Conservation (phyloP, 2,888 invertebrate genomes). For the Mactromeris polynyma region DNA sequence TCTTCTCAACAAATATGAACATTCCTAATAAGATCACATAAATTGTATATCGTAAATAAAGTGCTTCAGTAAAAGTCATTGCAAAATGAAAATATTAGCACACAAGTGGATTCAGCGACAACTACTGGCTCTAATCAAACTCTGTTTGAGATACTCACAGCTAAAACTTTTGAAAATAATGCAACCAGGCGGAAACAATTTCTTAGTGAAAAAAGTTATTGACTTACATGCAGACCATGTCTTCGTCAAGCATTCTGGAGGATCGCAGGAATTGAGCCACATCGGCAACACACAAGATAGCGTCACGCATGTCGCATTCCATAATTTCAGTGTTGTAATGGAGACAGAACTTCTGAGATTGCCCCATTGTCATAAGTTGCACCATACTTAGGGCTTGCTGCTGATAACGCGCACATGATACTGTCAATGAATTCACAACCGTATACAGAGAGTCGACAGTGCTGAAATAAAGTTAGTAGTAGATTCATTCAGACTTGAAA, state of each 20-base stretch:
- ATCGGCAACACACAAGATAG: slow-evolving; percentile 36
- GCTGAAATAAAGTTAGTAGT: slow-evolving; percentile 47
- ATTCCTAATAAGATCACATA: too few species aligned
- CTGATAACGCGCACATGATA: slow-evolving; percentile 46
- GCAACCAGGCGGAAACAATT: too few species aligned
- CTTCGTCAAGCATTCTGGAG: not conserved
- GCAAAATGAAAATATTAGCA: too few species aligned
- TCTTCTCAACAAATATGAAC: too few species aligned
- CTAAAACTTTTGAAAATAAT: too few species aligned
- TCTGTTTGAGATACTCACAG: too few species aligned
- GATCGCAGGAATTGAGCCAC: slow-evolving; percentile 36
- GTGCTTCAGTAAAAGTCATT: too few species aligned
- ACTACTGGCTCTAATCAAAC: too few species aligned
- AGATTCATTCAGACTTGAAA: too few species aligned
- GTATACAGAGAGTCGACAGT: not conserved
- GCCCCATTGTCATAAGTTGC: slow-evolving; percentile 28
- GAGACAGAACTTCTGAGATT: slow-evolving; percentile 42
- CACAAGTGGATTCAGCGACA: too few species aligned
- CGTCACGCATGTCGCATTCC: slow-evolving; percentile 41
- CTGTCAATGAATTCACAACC: slow-evolving; percentile 26
- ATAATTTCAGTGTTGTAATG: slow-evolving; percentile 11
- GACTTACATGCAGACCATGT: slow-evolving; percentile 53
- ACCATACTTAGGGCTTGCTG: slow-evolving; percentile 37
- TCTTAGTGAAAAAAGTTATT: too few species aligned
- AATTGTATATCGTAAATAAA: too few species aligned